Evolutionary conservation across 1,140 invertebrate genomes (phyloP), one percentile per base, ranked within the genome.

Genomic region (Ditylenchus dipsaci): DNA sequence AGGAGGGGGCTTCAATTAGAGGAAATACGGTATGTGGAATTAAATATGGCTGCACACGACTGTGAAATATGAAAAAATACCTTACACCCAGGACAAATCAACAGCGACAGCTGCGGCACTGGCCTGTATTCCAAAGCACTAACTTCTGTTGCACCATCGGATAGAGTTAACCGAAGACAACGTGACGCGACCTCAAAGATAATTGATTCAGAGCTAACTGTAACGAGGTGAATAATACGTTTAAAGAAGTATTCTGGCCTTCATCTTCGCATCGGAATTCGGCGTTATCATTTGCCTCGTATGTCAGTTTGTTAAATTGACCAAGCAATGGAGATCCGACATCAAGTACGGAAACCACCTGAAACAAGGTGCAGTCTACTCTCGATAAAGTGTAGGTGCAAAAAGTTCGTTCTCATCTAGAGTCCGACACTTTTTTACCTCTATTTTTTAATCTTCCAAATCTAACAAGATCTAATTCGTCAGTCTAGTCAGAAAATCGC

Each of bases 111-210:
- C 29, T 30, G 19, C 29, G 27, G n/a, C 13, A n/a, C 29, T 30
- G 19, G 19, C 29, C 59, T 19, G n/a, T 61, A 61, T 61, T 61
- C 59, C n/a, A 61, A 21, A 30, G 59, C 59, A 7, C 29, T 61
- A 26, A 61, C 8, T 30, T 61, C 29, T 19, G 59, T 27, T 5
- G 1, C n/a, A 8, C 59, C 59, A 30, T 61, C 59, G 8, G 59
- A 61, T 27, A 61, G 38, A 43, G 29, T 19, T 8, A 61, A 61
- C 3, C n/a, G 29, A 19, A 61, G 29, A 27, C 27, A 43, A 26
- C 59, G 59, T 29, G 53, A 56, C 21, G 21, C 3, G 3, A 29
- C 53, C 53, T 56, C 9, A 29, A 56, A 56, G 29, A 5, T 5
- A 3, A 38, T 5, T 38, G 33, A 56, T 23, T 56, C 21, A 56